Base-by-base conservation (phyloP, 1,140 invertebrate genomes). In the Globodera rostochiensis region DNA sequence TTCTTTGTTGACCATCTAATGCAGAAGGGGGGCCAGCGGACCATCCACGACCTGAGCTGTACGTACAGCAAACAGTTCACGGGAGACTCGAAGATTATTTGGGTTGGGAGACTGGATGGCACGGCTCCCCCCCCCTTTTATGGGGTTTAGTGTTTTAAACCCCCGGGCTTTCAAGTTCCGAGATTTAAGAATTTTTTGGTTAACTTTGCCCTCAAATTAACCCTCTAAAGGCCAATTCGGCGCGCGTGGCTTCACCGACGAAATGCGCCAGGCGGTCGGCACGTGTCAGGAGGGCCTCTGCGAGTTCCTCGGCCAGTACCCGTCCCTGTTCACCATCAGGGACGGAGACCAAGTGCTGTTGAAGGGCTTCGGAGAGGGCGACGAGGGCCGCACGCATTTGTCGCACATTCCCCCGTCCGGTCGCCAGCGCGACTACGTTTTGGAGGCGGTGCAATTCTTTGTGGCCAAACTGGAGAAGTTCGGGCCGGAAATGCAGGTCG, bases 1-100 rank as follows among this genome's bases (percentile, higher is more conserved):
- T 98, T 98, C 91, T 97, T 97, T 91, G 94, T 97, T 87, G 96
- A 98, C 91, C 93, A 95, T 89, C 92, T 98, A 77, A 93, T 97
- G 92, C 95, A 97, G 53, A 83, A 83, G 73, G 95, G 95, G 90
- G 95, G 92, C 74, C 90, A 95, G 79, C 93, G 96, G 89, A 96
- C 95, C 70, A 92, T 98, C 83, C 96, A 98, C 91, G 96, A 98
- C 92, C 92, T 98, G 80, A 96, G 95, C 88, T 98, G 96, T 84
- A 69, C 66, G 77, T 78, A 91, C 95, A 97, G 91, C 97, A 97
- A 91, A 95, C 95, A 87, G 95, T 36, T 9, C 8, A 49, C n/a
- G 47, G 9, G 73, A 13, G 4, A 13, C 3, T 13, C 50, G 50
- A 13, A 13, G 25, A 25, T 0, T 25, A 25, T 25, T 25, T 25